Evolutionary conservation across 1,140 invertebrate genomes (phyloP), one percentile per base, ranked within the genome.

Genomic region (Drosophila kanapiae): DNA sequence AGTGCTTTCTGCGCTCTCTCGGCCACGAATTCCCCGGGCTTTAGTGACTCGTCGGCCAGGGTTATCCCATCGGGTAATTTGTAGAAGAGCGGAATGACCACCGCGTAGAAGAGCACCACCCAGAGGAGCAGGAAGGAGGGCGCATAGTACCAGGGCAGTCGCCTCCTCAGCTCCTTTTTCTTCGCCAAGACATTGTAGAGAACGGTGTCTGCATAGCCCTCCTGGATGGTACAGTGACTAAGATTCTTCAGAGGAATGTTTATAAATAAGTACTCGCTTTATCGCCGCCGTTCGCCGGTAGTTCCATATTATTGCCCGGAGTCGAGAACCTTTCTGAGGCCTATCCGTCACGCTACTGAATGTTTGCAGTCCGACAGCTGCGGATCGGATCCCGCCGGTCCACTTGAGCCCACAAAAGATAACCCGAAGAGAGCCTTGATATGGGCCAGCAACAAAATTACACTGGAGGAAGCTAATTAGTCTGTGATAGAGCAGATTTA

Each of bases 1-100:
- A 97, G 93, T 78, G 95, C 64, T 16, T 74, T 58, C 54, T 87
- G 68, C 0, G 92, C 90, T 29, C 87, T 79, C 59, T 92, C 90
- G 0, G 78, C 78, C 63, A 92, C 82, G 48, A 92, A 92, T 31
- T 71, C 48, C 11, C 79, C 76, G 13, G 69, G 68, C 3, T 62
- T 47, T 4, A 23, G 23, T 18, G 59, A 40, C 33, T 91, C 87
- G 23, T 83, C 38, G 9, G 53, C 40, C 0, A 90, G 47, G 8
- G 57, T 80, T 6, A 77, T 8, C n/a, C 72, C 80, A 2, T 76
- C 51, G 6, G 91, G 91, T 6, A 92, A 47, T 4, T 75, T 63
- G 31, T 78, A 61, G 31, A 80, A 90, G 11, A 87, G 61, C 8
- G 91, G 91, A 13, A 79, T 14, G 0, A 92, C 88, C 0, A 91